Base-by-base conservation (phyloP, 2,113 vertebrate species). In the Trogon melanurus region DNA sequence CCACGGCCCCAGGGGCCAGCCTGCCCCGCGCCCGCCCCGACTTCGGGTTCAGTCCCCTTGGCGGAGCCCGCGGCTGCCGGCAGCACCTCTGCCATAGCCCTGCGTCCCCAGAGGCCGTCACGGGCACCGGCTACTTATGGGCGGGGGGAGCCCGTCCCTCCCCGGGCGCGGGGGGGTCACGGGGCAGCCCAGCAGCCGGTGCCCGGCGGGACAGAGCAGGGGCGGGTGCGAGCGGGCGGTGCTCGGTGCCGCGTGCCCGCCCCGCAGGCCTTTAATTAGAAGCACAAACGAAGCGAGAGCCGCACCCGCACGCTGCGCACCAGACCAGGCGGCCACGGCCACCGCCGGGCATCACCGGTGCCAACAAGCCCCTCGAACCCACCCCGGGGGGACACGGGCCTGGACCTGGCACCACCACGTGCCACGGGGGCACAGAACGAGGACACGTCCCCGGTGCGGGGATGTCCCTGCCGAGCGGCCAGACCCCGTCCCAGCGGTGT, bases 31-130 rank as follows among this genome's bases (percentile, higher is more conserved):
- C 62, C 67, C 3, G 0, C 29, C 32, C 22, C 7, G 2, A 81
- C 75, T 2, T 74, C 9, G 5, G 25, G 34, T 29, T 89, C 73
- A 0, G 41, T 27, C 13, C 36, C 79, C 70, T 74, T 85, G 0
- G 32, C 8, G 0, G 26, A 9, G 84, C 8, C 80, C 27, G 0
- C 3, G 2, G 74, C 34, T 0, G 3, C 45, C 2, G 50, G 70
- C 38, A 60, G 78, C 89, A 75, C 23, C 79, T 54, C 93, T 0
- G 67, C 94, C 92, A 86, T 91, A 53, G 67, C 22, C 27, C 80
- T 1, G 19, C 5, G 5, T 86, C 13, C 3, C 45, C 86, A 44
- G 32, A 17, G 51, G n/a, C 65, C 11, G 13, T 32, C 9, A 15
- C 6, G 18, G 66, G 50, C 34, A 57, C 6, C 2, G 22, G 62